A percentile compares a stretch with the other conserved stretches of the same genome.
These are phyloP conservation scores for Anarrhichthys ocellatus DNA, from an alignment of 2,113 vertebrate species.

Conservation along the genomic window DNA sequence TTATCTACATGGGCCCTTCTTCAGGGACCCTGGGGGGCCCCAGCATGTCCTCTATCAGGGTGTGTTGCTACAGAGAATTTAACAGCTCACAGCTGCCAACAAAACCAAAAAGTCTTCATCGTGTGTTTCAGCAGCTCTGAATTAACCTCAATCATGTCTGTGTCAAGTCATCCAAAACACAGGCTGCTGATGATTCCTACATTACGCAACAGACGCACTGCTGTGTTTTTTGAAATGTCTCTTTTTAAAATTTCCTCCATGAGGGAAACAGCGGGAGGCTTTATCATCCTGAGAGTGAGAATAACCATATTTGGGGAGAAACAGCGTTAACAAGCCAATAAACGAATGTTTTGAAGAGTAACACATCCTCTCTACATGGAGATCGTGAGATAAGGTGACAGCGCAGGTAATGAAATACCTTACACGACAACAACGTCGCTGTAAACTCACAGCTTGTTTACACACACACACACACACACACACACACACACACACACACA, in stretches of 20 bases:
- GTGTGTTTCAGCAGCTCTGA: background rate
- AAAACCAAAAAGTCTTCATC: background rate
- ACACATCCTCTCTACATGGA: background rate
- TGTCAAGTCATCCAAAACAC: constrained; percentile 1
- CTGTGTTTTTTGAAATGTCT: constrained; percentile 3
- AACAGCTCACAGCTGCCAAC: background rate
- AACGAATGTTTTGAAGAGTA: background rate
- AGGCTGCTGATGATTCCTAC: background rate
- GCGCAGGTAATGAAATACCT: background rate
- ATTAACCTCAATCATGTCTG: background rate
- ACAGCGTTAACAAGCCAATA: background rate
- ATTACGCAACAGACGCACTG: constrained; percentile 44
- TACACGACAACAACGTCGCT: background rate
- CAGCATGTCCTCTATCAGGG: background rate
- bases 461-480: background rate
- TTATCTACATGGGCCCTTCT: background rate
- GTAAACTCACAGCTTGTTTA: background rate
- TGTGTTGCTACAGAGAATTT: background rate
- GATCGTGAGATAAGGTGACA: background rate
- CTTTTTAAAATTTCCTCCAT: constrained; percentile 4
- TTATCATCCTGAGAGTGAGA: background rate
- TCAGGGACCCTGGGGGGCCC: background rate
- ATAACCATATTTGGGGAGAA: background rate
- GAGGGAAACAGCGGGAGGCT: background rate
- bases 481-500: background rate